Conservation (phyloP, 2,888 invertebrate species). For the Drosophila histrio region DNA sequence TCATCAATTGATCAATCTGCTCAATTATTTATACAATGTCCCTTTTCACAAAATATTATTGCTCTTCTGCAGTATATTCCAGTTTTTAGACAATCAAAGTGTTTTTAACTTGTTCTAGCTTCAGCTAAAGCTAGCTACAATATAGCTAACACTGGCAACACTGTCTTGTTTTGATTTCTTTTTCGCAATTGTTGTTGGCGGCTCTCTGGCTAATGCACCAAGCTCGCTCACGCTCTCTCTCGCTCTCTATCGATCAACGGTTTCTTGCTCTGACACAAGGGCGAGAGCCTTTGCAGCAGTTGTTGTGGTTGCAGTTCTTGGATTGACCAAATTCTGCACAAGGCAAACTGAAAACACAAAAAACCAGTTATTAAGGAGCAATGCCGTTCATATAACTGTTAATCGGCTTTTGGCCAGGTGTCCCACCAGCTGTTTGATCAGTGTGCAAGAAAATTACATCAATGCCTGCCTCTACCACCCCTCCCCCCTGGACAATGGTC, state of each 20-base stretch:
- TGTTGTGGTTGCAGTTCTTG: slow-evolving; percentile 8
- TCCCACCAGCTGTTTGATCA: slow-evolving; percentile 50
- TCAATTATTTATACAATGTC: too few relatives aligned
- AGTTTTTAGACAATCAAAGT: too few relatives aligned
- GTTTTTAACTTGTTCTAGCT: too few relatives aligned
- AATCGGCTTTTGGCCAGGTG: slow-evolving; percentile 44
- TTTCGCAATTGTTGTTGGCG: slow-evolving; percentile 31
- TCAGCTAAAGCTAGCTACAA: too few relatives aligned
- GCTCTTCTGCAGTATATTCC: too few relatives aligned
- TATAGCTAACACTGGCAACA: too few relatives aligned
- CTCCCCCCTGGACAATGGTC: not conserved
- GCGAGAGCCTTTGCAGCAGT: slow-evolving; percentile 11
- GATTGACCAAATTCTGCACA: slow-evolving; percentile 36
- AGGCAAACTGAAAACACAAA: slow-evolving; percentile 12
- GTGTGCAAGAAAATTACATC: slow-evolving; percentile 19
- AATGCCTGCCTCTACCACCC: not conserved
- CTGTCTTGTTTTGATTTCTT: slow-evolving; percentile 48
- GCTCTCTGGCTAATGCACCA: slow-evolving; percentile 4
- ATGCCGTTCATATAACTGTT: slow-evolving; percentile 35
- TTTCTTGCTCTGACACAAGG: slow-evolving; percentile 30
- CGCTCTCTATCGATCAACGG: slow-evolving; percentile 46
- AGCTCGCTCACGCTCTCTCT: not conserved
- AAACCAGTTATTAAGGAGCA: slow-evolving; percentile 47
- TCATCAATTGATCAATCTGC: too few relatives aligned
- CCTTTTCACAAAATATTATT: too few relatives aligned